These are phyloP conservation scores for Micromussa lordhowensis DNA, from an alignment of 92 coral and sea anemone species.

Conservation along the genomic window DNA sequence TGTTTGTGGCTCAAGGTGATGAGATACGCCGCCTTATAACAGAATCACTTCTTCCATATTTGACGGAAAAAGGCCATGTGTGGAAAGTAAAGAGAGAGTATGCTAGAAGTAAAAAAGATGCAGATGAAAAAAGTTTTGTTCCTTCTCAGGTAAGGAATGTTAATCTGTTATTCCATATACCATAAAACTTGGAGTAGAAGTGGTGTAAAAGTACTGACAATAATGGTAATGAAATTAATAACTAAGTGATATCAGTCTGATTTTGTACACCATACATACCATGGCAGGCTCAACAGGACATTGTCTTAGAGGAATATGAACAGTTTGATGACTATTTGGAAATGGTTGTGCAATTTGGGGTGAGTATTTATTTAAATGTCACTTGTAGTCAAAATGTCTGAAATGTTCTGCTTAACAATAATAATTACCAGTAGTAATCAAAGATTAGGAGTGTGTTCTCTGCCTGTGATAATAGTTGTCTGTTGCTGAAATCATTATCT, in stretches of 20 bases:
- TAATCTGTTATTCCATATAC: background rate
- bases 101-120: conserved; percentile 80
- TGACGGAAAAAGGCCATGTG: conserved; percentile 81
- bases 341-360: conserved; percentile 99
- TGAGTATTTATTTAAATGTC: conserved; percentile 32
- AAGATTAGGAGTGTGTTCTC: too few relatives aligned
- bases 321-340: conserved; percentile 98
- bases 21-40: conserved; percentile 94
- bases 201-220: background rate
- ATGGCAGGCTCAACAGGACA: conserved; percentile 83
- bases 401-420: too few relatives aligned
- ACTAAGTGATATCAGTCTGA: background rate
- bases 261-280: too few relatives aligned
- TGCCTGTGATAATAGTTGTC: too few relatives aligned
- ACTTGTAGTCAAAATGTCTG: too few relatives aligned
- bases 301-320: conserved; percentile 93
- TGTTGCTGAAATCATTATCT: too few relatives aligned
- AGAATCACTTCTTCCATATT: conserved; percentile 86
- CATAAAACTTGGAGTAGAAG: too few relatives aligned
- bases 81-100: conserved; percentile 82
- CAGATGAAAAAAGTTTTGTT: conserved; percentile 49
- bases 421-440: too few relatives aligned
- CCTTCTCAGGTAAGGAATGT: conserved; percentile 81
- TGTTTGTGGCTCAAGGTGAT: conserved; percentile 70
- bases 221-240: background rate